Base-by-base conservation (phyloP, 2,888 invertebrate genomes). In the Ichneumon xanthorius region DNA sequence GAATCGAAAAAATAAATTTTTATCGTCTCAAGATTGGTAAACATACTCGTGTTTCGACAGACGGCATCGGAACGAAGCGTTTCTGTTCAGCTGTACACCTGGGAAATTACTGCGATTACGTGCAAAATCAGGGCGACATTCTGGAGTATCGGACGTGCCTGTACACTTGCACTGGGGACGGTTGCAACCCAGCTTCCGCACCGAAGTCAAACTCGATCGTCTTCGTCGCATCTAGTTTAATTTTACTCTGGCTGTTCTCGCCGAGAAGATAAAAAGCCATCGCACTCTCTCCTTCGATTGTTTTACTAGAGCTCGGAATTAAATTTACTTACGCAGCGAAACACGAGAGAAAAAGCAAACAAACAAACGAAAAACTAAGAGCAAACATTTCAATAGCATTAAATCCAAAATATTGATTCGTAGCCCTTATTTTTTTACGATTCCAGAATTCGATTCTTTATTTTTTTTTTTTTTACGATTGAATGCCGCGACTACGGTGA, bases 91-190 rank as follows among this genome's bases (percentile, higher is more conserved):
- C 98, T 0, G 94, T 97, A 90, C 97, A 98, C 93, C 94, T 98
- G 91, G 98, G 98, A 19, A 98, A 98, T 93, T 98, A 97, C 90
- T 98, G 98, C 94, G 97, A 98, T 92, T 98, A 97, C 93, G 97
- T 98, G 0, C 95, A 95, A 86, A 97, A 98, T 88, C 96, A 96
- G 7, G 98, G 98, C n/a, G 98, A 98, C 93, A 96, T 95, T 89
- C 94, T 98, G 89, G 96, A 96, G 82, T 98, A 98, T 93, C 95
- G 98, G 88, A 98, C 98, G 3, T 98, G 98, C 93, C 96, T 98
- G 77, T 98, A 96, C 92, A 98, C 98, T 0, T 98, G 98, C 91
- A 94, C 95, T 80, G 95, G 96, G 0, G 97, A 98, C 92, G 98
- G 97, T 1, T 98, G 98, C 93, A 98, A 98, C 94, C 93, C 95